phyloP scores from a whole-genome alignment of 92 coral and sea anemone species.

The Porites rus region DNA sequence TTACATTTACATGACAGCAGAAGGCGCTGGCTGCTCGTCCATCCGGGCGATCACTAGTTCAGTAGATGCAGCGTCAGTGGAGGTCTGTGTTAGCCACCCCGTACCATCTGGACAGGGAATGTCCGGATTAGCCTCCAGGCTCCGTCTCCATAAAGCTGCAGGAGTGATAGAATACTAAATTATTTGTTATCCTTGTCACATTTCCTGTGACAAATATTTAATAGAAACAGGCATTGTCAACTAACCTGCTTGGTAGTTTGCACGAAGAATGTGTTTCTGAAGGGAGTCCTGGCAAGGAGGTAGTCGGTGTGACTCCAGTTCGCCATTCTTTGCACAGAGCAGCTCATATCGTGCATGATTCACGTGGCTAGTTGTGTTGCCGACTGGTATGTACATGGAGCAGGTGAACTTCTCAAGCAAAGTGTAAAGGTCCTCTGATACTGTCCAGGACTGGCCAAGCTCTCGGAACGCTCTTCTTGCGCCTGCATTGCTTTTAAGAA shows the following conservation, averaged over 20 bases:
- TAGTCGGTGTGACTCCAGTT: too few species aligned
- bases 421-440: too few species aligned
- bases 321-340: too few species aligned
- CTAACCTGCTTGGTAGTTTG: slow-evolving; percentile 27
- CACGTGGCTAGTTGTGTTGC: too few species aligned
- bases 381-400: too few species aligned
- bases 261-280: slow-evolving; percentile 9
- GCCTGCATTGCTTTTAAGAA: background rate
- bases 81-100: slow-evolving; percentile 6
- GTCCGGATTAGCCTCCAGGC: background rate
- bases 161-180: background rate
- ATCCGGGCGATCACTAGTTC: slow-evolving; percentile 43
- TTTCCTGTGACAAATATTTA: too few species aligned
- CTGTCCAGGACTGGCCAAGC: slow-evolving; percentile 20
- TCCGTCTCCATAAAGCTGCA: slow-evolving; percentile 1
- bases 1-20: slow-evolving; percentile 46
- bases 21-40: slow-evolving; percentile 41
- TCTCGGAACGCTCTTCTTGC: slow-evolving; percentile 19
- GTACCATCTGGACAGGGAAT: slow-evolving; percentile 16
- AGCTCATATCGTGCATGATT: too few species aligned
- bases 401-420: too few species aligned
- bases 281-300: too few species aligned
- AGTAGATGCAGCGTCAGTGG: slow-evolving; percentile 16
- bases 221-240: background rate
- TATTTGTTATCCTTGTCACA: too few species aligned